A percentile compares a stretch with the other conserved stretches of the same genome.
Conservation (phyloP, 2,797 vertebrate genomes). For the Pseudochaenichthys georgianus region DNA sequence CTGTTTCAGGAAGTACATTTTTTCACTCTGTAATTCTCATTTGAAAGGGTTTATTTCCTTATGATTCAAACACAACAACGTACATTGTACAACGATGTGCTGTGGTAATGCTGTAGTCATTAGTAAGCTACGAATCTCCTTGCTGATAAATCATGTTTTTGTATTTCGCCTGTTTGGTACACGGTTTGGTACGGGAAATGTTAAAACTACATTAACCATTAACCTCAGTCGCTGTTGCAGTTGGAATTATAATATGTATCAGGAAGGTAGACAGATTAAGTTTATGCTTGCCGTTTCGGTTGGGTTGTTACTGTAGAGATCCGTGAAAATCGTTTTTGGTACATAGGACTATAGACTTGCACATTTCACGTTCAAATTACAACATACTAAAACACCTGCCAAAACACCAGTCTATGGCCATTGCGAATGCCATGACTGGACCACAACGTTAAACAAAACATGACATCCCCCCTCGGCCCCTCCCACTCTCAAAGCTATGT, state of each 20-base stretch:
- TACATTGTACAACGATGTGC: background rate
- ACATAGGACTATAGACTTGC: background rate
- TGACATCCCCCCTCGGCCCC: slow-evolving; percentile 7
- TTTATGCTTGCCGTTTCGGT: too few relatives aligned
- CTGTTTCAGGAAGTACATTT: background rate
- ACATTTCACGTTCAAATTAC: background rate
- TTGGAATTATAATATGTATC: background rate
- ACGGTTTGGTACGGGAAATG: too few relatives aligned
- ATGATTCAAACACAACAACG: background rate
- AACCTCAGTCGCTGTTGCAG: background rate
- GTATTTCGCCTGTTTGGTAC: background rate
- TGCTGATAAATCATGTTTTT: background rate
- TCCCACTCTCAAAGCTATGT: slow-evolving; percentile 25
- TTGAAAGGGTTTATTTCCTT: background rate
- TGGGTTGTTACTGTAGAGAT: too few relatives aligned
- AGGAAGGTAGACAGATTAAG: too few relatives aligned
- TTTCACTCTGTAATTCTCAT: background rate
- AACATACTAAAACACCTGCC: too few relatives aligned
- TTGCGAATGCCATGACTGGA: too few relatives aligned
- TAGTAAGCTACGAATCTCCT: background rate
- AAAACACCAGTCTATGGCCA: too few relatives aligned
- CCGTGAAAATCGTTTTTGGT: background rate
- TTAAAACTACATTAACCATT: slow-evolving; percentile 4
- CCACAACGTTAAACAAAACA: background rate
- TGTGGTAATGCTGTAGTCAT: too few relatives aligned